These are phyloP conservation scores for Campopleginae sp. DNA, from an alignment of 2,888 invertebrate species.

Conservation along the genomic window DNA sequence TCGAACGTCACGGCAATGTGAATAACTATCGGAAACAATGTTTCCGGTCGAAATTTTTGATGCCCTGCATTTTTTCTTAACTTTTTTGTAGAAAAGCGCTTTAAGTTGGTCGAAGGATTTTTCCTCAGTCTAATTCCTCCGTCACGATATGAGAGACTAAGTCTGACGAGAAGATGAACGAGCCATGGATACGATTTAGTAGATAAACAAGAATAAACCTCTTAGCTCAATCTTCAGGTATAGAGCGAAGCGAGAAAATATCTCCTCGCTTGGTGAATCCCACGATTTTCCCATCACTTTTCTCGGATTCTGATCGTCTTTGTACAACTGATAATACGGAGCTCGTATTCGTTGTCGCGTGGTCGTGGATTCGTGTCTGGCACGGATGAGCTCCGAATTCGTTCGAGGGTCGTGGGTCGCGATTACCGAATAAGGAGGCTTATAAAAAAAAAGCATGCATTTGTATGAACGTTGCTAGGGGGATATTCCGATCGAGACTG, in stretches of 20 bases:
- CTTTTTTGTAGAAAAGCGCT: too few species aligned
- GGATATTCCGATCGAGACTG: not conserved
- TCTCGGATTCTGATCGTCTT: constrained; percentile 41
- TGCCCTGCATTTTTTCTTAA: too few species aligned
- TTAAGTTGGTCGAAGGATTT: not conserved
- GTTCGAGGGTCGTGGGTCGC: constrained; percentile 24
- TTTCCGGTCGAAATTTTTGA: too few species aligned
- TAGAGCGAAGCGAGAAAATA: constrained; percentile 16
- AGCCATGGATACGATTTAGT: constrained; percentile 12
- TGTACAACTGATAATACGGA: constrained; percentile 33
- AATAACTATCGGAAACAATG: too few species aligned
- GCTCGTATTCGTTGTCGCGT: constrained; percentile 32
- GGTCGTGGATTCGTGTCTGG: constrained; percentile 52
- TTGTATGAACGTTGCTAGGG: not conserved
- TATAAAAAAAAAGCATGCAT: not conserved
- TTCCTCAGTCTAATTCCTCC: not conserved
- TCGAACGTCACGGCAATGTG: too few species aligned
- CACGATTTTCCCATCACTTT: constrained; percentile 14
- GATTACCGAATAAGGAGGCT: constrained; percentile 26
- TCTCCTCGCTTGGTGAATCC: constrained; percentile 33
- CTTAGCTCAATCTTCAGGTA: constrained; percentile 6
- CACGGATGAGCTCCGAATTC: constrained; percentile 50
- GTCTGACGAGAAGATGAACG: not conserved
- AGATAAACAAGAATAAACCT: constrained; percentile 11
- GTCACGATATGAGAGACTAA: not conserved